Evolutionary conservation across 1,140 invertebrate species (phyloP).

Genomic region (Asbolus verrucosus): DNA sequence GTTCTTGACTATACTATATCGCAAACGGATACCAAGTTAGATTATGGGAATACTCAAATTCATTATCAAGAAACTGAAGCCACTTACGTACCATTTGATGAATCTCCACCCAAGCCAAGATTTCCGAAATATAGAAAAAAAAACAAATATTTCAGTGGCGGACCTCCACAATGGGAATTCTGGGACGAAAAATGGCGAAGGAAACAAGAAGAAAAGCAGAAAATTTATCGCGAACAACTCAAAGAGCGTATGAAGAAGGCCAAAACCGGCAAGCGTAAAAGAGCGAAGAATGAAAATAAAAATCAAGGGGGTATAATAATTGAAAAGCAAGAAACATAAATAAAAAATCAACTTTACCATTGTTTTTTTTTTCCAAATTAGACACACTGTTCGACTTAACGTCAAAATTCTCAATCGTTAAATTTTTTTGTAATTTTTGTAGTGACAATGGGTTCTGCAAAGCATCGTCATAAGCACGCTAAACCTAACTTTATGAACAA

Average conservation of each 20-base stretch:
- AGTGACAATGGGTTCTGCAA: too few species aligned
- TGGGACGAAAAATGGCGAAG: conserved; percentile 49
- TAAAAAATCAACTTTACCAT: too few species aligned
- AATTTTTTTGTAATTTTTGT: too few species aligned
- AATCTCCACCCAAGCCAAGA: conserved; percentile 38
- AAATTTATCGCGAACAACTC: conserved; percentile 39
- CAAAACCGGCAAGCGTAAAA: not conserved
- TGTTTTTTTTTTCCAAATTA: too few species aligned
- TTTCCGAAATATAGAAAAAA: conserved; percentile 11
- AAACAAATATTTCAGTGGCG: conserved; percentile 40
- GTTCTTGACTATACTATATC: conserved; percentile 58
- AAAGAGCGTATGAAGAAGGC: conserved; percentile 1
- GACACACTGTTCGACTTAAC: too few species aligned
- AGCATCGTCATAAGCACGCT: not conserved
- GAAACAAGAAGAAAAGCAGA: conserved; percentile 45
- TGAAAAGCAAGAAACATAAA: not conserved
- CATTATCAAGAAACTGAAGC: conserved; percentile 53
- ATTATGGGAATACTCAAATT: conserved; percentile 55
- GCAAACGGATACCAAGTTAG: conserved; percentile 56
- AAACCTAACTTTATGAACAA: conserved; percentile 9
- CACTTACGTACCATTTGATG: conserved; percentile 48
- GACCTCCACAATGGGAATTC: conserved; percentile 38
- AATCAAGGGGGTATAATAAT: not conserved
- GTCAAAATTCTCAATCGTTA: too few species aligned
- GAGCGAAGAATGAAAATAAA: not conserved